Evolutionary conservation across 2,888 invertebrate species (phyloP).

Genomic region (Chymomyza caudatula): DNA sequence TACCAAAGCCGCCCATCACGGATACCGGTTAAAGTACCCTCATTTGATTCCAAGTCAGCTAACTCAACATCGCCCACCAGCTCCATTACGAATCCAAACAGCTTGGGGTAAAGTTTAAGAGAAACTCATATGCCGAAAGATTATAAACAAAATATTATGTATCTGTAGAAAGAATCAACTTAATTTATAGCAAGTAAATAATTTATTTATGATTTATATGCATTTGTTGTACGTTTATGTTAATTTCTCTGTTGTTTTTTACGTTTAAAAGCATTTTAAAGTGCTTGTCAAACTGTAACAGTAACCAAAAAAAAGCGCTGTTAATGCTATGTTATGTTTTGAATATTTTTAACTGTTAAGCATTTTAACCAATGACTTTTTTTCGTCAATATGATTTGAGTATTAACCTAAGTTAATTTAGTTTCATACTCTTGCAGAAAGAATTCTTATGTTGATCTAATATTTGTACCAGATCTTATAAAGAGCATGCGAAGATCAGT

Average conservation of each 20-base stretch:
- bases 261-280: background rate
- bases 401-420: no score
- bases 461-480: no score
- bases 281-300: constrained; percentile 31
- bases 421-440: no score
- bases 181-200: constrained; percentile 50
- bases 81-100: constrained; percentile 76
- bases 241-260: background rate
- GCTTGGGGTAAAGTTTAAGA: constrained; percentile 75
- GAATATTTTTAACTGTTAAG: background rate
- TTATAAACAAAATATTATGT: background rate
- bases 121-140: constrained; percentile 16
- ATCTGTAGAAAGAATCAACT: background rate
- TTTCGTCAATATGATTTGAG: background rate
- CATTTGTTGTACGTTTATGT: background rate
- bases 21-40: constrained; percentile 77
- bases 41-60: constrained; percentile 74
- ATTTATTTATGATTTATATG: constrained; percentile 21
- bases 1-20: constrained; percentile 75
- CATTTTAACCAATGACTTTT: background rate
- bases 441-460: no score
- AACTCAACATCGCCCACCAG: constrained; percentile 75
- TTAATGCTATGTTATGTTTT: background rate
- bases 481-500: no score
- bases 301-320: background rate